phyloP scores from a whole-genome alignment of 2,888 invertebrate species.

The Unio pictorum region DNA sequence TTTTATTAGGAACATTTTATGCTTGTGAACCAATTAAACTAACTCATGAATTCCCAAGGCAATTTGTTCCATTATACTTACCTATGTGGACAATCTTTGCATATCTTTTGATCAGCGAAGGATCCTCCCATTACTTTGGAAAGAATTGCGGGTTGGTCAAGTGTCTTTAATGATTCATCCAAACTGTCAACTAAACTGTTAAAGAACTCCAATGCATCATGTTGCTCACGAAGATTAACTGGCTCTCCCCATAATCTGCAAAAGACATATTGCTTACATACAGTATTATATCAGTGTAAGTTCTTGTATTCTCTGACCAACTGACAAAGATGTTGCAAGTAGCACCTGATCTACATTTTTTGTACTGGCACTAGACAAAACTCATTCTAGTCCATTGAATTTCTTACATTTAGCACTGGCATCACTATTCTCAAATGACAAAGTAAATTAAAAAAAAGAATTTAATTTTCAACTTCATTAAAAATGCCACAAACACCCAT shows the following conservation, averaged over 20 bases:
- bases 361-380: too few relatives aligned
- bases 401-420: too few relatives aligned
- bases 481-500: too few relatives aligned
- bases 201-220: slow-evolving; percentile 98
- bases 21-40: too few relatives aligned
- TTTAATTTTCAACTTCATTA: too few relatives aligned
- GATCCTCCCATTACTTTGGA: slow-evolving; percentile 92
- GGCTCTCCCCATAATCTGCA: slow-evolving; percentile 92
- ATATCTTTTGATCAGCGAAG: slow-evolving; percentile 98
- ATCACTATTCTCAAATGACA: too few relatives aligned
- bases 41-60: too few relatives aligned
- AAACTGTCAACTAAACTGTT: slow-evolving; percentile 96
- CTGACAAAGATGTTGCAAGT: too few relatives aligned
- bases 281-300: background rate
- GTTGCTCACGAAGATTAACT: slow-evolving; percentile 96
- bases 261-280: slow-evolving; percentile 3
- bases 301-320: background rate
- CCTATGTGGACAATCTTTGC: slow-evolving; percentile 98
- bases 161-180: slow-evolving; percentile 94
- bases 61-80: slow-evolving; percentile 18
- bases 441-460: too few relatives aligned
- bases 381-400: too few relatives aligned
- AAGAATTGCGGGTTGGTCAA: slow-evolving; percentile 78
- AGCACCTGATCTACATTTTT: too few relatives aligned
- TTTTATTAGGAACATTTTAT: too few relatives aligned